Base-by-base conservation (phyloP, 2,888 invertebrate genomes). In the Didymodactylos carnosus region DNA sequence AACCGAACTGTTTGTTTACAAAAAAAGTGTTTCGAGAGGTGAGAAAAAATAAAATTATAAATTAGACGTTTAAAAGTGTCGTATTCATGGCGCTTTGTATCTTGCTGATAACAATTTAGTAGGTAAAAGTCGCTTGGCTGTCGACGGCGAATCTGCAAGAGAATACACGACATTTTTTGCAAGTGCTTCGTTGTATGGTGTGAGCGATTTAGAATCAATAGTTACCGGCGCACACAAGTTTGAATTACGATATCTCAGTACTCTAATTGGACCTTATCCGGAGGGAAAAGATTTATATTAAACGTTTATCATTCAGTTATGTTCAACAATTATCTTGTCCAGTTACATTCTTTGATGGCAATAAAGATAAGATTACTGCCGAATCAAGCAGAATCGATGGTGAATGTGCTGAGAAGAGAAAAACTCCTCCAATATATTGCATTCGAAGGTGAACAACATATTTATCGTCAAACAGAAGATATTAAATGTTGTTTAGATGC, bases 381-480 rank as follows among this genome's bases (percentile, higher is more conserved):
- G 8, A 80, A 80, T 71, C 84, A 84, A 76, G 83, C 84, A 46
- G 77, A 82, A 71, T 78, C 78, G 76, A 82, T 84, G 82, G 83
- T 80, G 77, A 78, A 82, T 39, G 81, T 80, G 53, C 79, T 84
- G 13, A 80, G 80, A 71, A n/a, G n/a, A n/a, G 78, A 77, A 11
- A 82, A 81, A 74, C 81, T 81, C 13, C 75, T 84, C 8, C 80
- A 81, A 70, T 79, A 81, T 72, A 79, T 82, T 75, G 76, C 84
- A 51, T 84, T 83, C 77, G 78, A 81, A 79, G 83, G 83, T 40
- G 85, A 85, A 77, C 83, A 84, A 70, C 85, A 85, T 78, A 84
- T 84, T 7, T 85, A 84, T 78, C 77, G 83, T 16, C 80, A 80
- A 74, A 78, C 81, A 40, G 81, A 82, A 73, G 83, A 83, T 72